These are phyloP conservation scores for Erannis defoliaria DNA, from an alignment of 2,888 invertebrate genomes.

Conservation along the genomic window DNA sequence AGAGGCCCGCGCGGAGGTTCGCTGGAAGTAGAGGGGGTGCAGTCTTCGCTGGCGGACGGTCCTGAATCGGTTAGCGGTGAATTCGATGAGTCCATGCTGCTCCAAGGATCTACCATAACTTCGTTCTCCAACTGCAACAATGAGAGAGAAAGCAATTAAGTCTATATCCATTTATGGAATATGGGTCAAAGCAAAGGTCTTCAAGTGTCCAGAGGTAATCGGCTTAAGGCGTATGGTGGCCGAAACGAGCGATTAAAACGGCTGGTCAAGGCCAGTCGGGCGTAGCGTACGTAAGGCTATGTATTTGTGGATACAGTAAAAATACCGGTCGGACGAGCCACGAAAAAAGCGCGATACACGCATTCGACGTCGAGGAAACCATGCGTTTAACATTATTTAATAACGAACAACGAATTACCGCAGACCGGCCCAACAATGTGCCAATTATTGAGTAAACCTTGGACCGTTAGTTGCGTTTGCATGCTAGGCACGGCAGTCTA, in stretches of 20 bases:
- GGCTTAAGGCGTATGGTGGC: conserved; percentile 59
- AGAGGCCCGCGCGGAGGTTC: conserved; percentile 67
- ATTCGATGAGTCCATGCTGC: conserved; percentile 86
- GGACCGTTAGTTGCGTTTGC: conserved; percentile 44
- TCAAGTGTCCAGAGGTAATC: conserved; percentile 57
- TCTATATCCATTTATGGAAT: conserved; percentile 50
- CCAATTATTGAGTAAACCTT: conserved; percentile 49
- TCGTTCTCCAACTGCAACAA: conserved; percentile 87
- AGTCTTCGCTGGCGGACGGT: conserved; percentile 83
- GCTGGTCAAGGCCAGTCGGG: conserved; percentile 68
- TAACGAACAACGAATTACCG: conserved; percentile 43
- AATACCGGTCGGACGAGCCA: conserved; percentile 56
- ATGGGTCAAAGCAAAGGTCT: conserved; percentile 62
- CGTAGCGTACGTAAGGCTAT: conserved; percentile 53
- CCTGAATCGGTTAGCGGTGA: conserved; percentile 84
- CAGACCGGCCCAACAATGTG: conserved; percentile 37
- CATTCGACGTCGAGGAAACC: conserved; percentile 36
- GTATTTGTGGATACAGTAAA: conserved; percentile 62
- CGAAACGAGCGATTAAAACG: conserved; percentile 60
- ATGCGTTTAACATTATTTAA: conserved; percentile 51
- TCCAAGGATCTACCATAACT: conserved; percentile 86
- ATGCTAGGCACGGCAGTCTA: conserved; percentile 53
- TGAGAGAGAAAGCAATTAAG: conserved; percentile 49
- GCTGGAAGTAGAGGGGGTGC: conserved; percentile 80
- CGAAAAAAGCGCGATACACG: conserved; percentile 48